Percentiles rank a stretch among this genome's conserved stretches.
Evolutionary conservation across 2,888 invertebrate genomes (phyloP).

Genomic region (Standfussiana lucernea): DNA sequence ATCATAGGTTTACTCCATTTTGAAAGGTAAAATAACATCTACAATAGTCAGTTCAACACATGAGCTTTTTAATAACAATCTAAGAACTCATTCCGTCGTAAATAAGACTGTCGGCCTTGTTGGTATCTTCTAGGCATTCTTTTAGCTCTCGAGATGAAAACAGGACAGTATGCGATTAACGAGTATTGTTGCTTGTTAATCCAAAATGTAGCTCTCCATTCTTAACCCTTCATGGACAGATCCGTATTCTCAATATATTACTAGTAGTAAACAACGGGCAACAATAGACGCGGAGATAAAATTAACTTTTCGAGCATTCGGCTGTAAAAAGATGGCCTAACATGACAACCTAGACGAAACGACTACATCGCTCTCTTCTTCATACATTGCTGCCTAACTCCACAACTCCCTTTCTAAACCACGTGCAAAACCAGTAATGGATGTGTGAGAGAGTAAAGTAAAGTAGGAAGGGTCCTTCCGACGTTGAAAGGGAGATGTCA

Average conservation of each 20-base stretch:
- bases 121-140: neutral
- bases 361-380: neutral
- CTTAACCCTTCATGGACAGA: neutral
- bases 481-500: slow-evolving; percentile 27
- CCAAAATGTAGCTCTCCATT: slow-evolving; percentile 36
- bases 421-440: slow-evolving; percentile 9
- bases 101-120: neutral
- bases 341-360: neutral
- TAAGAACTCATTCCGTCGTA: neutral
- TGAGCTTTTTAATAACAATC: too few species aligned
- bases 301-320: slow-evolving; percentile 62
- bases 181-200: neutral
- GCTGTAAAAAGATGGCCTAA: slow-evolving; percentile 52
- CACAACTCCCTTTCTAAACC: neutral
- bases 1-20: too few species aligned
- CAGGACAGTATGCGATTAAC: neutral
- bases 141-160: neutral
- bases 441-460: neutral
- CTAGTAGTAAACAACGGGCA: slow-evolving; percentile 61
- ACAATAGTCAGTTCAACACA: too few species aligned
- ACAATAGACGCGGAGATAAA: slow-evolving; percentile 60
- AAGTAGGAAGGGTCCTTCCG: neutral
- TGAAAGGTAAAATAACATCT: too few species aligned
- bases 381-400: slow-evolving; percentile 13
- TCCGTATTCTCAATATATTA: slow-evolving; percentile 60